These are phyloP conservation scores for Gymnoscopelus microlampas DNA, from an alignment of 2,797 vertebrate genomes.

Conservation along the genomic window DNA sequence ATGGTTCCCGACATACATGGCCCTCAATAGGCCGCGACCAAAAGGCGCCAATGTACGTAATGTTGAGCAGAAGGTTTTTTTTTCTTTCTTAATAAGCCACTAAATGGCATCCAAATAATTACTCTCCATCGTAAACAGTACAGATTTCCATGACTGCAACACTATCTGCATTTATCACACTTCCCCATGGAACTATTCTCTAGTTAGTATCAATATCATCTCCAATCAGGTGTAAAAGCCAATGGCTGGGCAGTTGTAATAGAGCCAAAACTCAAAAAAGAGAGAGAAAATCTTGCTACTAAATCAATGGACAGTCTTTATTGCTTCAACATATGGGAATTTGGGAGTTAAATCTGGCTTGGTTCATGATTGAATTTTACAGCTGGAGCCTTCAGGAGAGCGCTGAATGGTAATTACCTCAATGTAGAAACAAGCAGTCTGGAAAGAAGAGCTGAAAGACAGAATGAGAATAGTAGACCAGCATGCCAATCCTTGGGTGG, in stretches of 20 bases:
- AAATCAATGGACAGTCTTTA: constrained; percentile 73
- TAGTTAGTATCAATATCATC: constrained; percentile 58
- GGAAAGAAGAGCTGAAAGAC: constrained; percentile 70
- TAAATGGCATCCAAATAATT: constrained; percentile 15
- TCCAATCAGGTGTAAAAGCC: constrained; percentile 49
- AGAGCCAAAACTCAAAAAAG: constrained; percentile 29
- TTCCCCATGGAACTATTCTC: constrained; percentile 16
- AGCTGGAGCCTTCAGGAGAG: constrained; percentile 70
- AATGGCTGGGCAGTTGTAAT: constrained; percentile 34
- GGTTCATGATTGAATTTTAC: constrained; percentile 79
- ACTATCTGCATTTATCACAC: constrained; percentile 22
- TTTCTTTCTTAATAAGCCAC: too few relatives aligned
- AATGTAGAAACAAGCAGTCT: constrained; percentile 69
- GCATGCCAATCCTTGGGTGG: constrained; percentile 49
- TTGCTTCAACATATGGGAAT: constrained; percentile 73
- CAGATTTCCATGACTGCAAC: constrained; percentile 18
- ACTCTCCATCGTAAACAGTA: background rate
- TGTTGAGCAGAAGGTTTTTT: too few relatives aligned
- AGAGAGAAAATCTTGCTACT: constrained; percentile 56
- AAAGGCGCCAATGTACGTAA: too few relatives aligned
- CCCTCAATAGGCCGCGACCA: too few relatives aligned
- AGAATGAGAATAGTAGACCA: constrained; percentile 72
- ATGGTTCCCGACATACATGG: too few relatives aligned
- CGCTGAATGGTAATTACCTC: constrained; percentile 75
- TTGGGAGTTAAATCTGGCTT: constrained; percentile 76